Evolutionary conservation across 2,797 vertebrate genomes (phyloP), one percentile per base, ranked within the genome.

Genomic region (Tapirus indicus): DNA sequence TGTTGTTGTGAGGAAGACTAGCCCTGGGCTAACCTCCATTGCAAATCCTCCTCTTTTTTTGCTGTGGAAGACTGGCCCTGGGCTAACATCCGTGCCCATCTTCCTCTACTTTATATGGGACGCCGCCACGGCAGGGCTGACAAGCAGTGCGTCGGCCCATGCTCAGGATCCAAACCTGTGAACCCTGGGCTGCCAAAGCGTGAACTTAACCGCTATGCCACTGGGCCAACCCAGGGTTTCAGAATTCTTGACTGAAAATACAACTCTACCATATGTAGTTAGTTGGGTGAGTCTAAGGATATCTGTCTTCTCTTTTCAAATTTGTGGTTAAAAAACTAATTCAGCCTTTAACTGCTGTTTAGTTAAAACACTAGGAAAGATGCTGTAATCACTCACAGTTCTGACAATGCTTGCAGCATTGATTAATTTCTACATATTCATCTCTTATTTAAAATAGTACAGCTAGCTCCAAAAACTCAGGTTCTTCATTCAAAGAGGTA

Each of bases 291-390:
- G n/a, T 23, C 92, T 66, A 72, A 92, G 41, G 23, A 85, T 58
- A 77, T 35, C 16, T 69, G 21, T 90, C 60, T 93, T 94, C n/a
- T 90, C 25, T 97, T 86, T 75, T 20, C 47, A 88, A 83, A 68
- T 90, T 1, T 80, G 58, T 47, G 95, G 35, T 64, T 79, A 95
- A 90, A 78, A 35, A 80, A 88, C 38, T 58, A 69, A 94, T 47
- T 52, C 4, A 52, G 38, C 9, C 69, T 87, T 83, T 71, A 86
- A 66, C 54, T 72, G 4, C 23, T 52, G 14, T 97, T 95, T 35
- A 91, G 49, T 62, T 93, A 82, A 91, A 82, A 91, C 17, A 82
- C n/a, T 44, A 82, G 52, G 62, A 91, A 91, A n/a, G n/a, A 87
- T 71, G 62, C 9, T 58, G 5, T 54, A n/a, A 72, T 64, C 9